Conservation (phyloP, 2,888 invertebrate species). For the Anagyrus pseudococci region DNA sequence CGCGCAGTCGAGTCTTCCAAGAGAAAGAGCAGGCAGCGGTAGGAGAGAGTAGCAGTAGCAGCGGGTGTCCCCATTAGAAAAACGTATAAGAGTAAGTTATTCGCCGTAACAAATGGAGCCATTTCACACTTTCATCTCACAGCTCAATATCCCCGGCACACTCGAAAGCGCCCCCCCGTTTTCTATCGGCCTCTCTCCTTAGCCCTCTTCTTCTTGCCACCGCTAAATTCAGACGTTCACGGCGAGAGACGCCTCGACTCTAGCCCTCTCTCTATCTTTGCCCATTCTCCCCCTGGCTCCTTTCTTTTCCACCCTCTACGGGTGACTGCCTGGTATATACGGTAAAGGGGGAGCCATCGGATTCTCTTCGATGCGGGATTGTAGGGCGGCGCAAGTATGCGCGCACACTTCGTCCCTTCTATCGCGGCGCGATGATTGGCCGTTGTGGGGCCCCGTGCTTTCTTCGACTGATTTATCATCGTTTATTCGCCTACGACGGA, state of each 20-base stretch:
- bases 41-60: background rate
- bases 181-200: constrained; percentile 20
- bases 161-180: constrained; percentile 1
- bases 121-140: constrained; percentile 31
- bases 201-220: background rate
- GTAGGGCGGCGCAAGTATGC: too few relatives aligned
- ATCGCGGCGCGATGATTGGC: too few relatives aligned
- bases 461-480: too few relatives aligned
- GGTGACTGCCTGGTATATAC: background rate
- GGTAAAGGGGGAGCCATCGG: background rate
- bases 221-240: constrained; percentile 26
- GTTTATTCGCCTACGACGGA: too few relatives aligned
- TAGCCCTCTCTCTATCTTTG: too few relatives aligned
- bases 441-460: too few relatives aligned
- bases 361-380: too few relatives aligned
- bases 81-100: constrained; percentile 23
- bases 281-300: constrained; percentile 6
- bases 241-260: background rate
- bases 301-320: constrained; percentile 1
- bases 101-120: constrained; percentile 29
- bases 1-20: background rate
- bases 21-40: background rate
- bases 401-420: too few relatives aligned
- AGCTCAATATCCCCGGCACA: constrained; percentile 24
- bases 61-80: constrained; percentile 7